These are phyloP conservation scores for Polydrusus tereticollis DNA, from an alignment of 2,888 invertebrate genomes.

Conservation along the genomic window DNA sequence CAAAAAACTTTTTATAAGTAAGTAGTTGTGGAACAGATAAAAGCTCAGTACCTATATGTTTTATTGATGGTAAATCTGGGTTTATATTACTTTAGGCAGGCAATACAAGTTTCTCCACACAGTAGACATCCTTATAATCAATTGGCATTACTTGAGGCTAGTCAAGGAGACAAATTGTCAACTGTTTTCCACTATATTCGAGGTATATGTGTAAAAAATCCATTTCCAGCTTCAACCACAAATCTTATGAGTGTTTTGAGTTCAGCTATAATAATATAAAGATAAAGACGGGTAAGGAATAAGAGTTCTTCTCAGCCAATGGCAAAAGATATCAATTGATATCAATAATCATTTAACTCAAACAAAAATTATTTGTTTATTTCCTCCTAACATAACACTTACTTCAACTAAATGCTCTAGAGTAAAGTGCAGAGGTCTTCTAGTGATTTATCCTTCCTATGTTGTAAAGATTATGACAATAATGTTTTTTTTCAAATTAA, in stretches of 20 bases:
- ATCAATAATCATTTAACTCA: too few species aligned
- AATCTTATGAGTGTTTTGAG: conserved; percentile 83
- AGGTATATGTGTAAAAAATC: conserved; percentile 85
- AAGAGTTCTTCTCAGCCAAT: too few species aligned
- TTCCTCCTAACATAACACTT: too few species aligned
- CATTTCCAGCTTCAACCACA: conserved; percentile 86
- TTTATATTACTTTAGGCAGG: conserved; percentile 74
- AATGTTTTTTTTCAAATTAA: too few species aligned
- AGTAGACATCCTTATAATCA: conserved; percentile 94
- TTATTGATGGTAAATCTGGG: too few species aligned
- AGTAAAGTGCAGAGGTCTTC: too few species aligned
- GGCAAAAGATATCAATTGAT: not conserved
- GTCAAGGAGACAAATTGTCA: conserved; percentile 83
- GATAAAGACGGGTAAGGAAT: conserved; percentile 66
- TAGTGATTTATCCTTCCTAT: too few species aligned
- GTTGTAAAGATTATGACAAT: too few species aligned
- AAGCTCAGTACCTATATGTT: too few species aligned
- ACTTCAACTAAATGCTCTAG: too few species aligned
- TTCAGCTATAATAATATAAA: conserved; percentile 69
- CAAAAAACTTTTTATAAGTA: conserved; percentile 87
- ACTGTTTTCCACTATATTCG: conserved; percentile 90
- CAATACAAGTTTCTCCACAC: conserved; percentile 79
- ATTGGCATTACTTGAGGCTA: conserved; percentile 84
- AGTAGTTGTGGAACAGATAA: too few species aligned
- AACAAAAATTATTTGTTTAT: too few species aligned